Evolutionary conservation across 2,113 vertebrate genomes (phyloP).

Genomic region (Hyla sarda): DNA sequence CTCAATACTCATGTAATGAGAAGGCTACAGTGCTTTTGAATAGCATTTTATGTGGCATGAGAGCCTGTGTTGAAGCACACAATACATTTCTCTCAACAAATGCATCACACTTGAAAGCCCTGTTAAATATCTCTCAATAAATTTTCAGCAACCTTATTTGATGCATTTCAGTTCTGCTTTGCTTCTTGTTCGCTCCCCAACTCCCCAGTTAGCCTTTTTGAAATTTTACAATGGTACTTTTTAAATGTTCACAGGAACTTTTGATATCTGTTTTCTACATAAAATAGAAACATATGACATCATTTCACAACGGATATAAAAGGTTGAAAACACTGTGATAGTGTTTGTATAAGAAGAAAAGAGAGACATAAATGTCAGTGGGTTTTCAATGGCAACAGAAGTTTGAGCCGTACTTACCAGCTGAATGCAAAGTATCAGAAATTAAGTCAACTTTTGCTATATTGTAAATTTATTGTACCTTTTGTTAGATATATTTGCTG

Average conservation of each 20-base stretch:
- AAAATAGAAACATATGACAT: constrained; percentile 30
- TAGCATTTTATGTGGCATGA: constrained; percentile 20
- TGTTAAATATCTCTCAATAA: constrained; percentile 43
- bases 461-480: not conserved
- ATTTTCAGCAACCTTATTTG: constrained; percentile 41
- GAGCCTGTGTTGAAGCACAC: not conserved
- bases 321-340: constrained; percentile 40
- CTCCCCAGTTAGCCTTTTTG: constrained; percentile 34
- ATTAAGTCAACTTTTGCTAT: not conserved
- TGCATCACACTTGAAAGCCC: constrained; percentile 13
- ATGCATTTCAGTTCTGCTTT: constrained; percentile 37
- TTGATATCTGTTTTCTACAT: constrained; percentile 32
- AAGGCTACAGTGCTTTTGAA: not conserved
- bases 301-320: constrained; percentile 22
- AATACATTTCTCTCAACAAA: constrained; percentile 32
- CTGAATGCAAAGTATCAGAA: not conserved
- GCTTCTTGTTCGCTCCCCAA: constrained; percentile 3
- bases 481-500: no score
- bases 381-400: not conserved
- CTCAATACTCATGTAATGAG: not conserved
- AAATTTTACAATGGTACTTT: constrained; percentile 33
- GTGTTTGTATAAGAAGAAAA: constrained; percentile 39
- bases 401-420: not conserved
- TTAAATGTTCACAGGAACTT: constrained; percentile 51
- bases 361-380: constrained; percentile 17